A percentile compares a stretch with the other conserved stretches of the same genome.
Conservation (phyloP, 2,888 invertebrate genomes). For the Incurvaria masculella region DNA sequence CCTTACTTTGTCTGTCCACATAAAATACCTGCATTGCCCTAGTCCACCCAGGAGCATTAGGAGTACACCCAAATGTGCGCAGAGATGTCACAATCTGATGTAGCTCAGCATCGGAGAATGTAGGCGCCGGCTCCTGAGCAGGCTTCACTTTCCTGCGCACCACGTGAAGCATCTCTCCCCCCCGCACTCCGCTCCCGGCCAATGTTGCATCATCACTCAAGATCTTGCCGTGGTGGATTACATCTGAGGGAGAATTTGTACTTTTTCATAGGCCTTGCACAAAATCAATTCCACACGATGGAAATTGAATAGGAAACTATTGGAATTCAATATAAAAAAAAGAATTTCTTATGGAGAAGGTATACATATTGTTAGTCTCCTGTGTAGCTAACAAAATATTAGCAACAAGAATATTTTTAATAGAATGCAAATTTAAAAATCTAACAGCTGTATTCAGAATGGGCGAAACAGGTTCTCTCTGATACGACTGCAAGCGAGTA, state of each 20-base stretch:
- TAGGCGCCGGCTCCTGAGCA: constrained; percentile 34
- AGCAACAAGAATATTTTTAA: no score
- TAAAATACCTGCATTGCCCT: constrained; percentile 61
- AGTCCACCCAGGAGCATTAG: constrained; percentile 60
- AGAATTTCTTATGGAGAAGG: neutral
- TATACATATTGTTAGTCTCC: neutral
- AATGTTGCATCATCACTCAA: constrained; percentile 60
- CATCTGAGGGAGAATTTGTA: no score
- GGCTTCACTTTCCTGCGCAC: constrained; percentile 43
- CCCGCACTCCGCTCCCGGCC: constrained; percentile 60
- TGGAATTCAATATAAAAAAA: neutral
- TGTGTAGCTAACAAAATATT: no score
- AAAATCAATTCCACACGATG: no score
- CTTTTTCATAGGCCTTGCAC: no score
- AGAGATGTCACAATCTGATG: constrained; percentile 62
- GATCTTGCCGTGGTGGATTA: constrained; percentile 69
- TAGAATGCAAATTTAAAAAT: neutral
- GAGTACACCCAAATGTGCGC: constrained; percentile 56
- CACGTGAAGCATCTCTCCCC: constrained; percentile 57
- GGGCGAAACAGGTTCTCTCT: no score
- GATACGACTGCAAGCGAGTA: no score
- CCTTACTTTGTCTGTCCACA: no score
- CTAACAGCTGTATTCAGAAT: no score
- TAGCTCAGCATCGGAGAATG: constrained; percentile 57
- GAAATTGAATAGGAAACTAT: no score